Evolutionary conservation across 2,888 invertebrate species (phyloP), one percentile per base, ranked within the genome.

Genomic region (Lasioglossum villosulum): DNA sequence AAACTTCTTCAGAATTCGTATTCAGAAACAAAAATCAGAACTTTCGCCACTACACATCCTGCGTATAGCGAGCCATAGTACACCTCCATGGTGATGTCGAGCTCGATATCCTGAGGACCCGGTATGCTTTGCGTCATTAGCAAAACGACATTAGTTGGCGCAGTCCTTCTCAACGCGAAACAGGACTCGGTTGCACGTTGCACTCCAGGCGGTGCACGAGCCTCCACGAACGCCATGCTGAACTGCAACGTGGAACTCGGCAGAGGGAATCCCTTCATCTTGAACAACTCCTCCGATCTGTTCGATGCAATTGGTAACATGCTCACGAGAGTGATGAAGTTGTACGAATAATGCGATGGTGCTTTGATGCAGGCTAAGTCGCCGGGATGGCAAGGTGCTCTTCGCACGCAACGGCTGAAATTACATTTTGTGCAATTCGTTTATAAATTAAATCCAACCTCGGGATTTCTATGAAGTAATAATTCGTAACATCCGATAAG

Each of bases 291-390:
- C 59, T 97, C 96, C 68, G 96, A 96, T 2, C 97, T 97, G 6
- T 84, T 86, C 1, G 87, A 66, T 6, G 97, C 97, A 63, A 98
- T 96, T 77, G 97, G 97, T 79, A 98, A 95, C 94, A 98, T 97
- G 39, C 98, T 98, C 0, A 98, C 98, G 92, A 99, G 97, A 0
- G 99, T 98, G 91, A 99, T 98, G 95, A 98, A 99, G 95, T 99
- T 99, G 96, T 97, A 99, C 52, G 98, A 98, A 94, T 98, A 98
- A 77, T 98, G 97, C 72, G 98, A 97, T 0, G 99, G 99, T 92
- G 97, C 97, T 72, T 96, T 96, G 78, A 97, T 96, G 92, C 99
- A 99, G 42, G 96, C 96, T 91, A 96, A 95, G 94, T 98, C 98
- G n/a, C 97, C 96, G 39, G 96, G 95, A 63, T 96, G 96, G 93